Base-by-base conservation (phyloP, 2,888 invertebrate genomes). In the Drosophila mimetica region DNA sequence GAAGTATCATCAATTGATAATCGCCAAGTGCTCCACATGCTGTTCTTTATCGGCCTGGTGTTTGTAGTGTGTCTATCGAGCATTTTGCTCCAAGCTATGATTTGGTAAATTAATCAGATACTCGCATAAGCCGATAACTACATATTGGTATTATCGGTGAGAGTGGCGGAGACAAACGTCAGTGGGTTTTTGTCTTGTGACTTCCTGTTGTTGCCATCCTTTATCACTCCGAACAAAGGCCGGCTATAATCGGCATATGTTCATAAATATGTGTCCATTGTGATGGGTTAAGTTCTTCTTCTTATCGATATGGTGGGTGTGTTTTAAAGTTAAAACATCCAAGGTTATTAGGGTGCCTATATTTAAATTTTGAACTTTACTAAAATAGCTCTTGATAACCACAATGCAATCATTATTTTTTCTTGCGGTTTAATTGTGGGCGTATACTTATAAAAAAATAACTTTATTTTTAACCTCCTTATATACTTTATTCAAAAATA, bases 71-170 rank as follows among this genome's bases (percentile, higher is more conserved):
- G 86, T 55, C 48, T 86, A n/a, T 63, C 60, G 13, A 84, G 66
- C 64, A 57, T 80, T 52, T 46, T 65, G 36, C 46, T 76, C 13
- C 82, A 85, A 67, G 57, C 71, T 18, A 61, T 87, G 16, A 63
- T 77, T 59, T 77, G 86, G 87, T 87, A 86, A 82, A 50, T 50
- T 30, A 55, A 54, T 41, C 37, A 51, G 44, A 54, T 46, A 44
- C 18, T 28, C 4, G 13, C 25, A 11, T 42, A 36, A 36, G 13
- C 18, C 16, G 41, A 46, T 28, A 28, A 13, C 22, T 36, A 39
- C 4, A 39, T 18, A 30, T 28, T 54, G 20, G 53, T 47, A 54
- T 47, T 47, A 54, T 66, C 54, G 20, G 36, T 4, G 42, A 32
- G 50, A 41, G 11, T 32, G 47, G 7, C 9, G 30, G n/a, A 52